A percentile compares a stretch with the other conserved stretches of the same genome.
Evolutionary conservation across 2,888 invertebrate species (phyloP).

Genomic region (Eurois occulta): DNA sequence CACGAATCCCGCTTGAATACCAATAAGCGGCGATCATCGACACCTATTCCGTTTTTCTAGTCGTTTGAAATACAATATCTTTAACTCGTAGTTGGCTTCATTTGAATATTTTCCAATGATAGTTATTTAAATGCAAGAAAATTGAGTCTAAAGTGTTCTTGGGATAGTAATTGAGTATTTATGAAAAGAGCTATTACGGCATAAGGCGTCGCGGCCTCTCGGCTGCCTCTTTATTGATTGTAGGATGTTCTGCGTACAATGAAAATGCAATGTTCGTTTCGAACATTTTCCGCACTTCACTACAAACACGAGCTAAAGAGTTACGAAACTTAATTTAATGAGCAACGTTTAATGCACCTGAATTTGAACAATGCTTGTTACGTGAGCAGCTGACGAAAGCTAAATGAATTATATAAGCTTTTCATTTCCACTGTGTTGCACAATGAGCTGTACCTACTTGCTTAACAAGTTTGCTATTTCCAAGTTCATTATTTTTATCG

Average conservation of each 20-base stretch:
- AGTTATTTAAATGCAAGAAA: constrained; percentile 36
- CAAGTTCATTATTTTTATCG: constrained; percentile 44
- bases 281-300: constrained; percentile 33
- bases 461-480: constrained; percentile 35
- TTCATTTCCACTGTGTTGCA: constrained; percentile 41
- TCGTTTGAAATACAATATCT: constrained; percentile 44
- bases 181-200: constrained; percentile 44
- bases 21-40: constrained; percentile 44
- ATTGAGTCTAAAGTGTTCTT: constrained; percentile 33
- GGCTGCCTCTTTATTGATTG: constrained; percentile 26
- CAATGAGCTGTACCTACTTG: constrained; percentile 19
- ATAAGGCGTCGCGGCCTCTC: constrained; percentile 5
- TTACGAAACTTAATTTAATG: constrained; percentile 35
- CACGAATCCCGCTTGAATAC: constrained; percentile 38
- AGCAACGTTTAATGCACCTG: constrained; percentile 34
- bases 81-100: constrained; percentile 18
- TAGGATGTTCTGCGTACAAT: constrained; percentile 32
- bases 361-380: constrained; percentile 41
- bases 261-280: constrained; percentile 35
- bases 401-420: constrained; percentile 43
- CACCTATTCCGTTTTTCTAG: constrained; percentile 28
- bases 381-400: constrained; percentile 32
- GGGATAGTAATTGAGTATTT: constrained; percentile 46
- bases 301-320: constrained; percentile 28
- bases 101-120: constrained; percentile 44